Percentiles rank a stretch among this genome's conserved stretches.
phyloP scores from a whole-genome alignment of 1,140 invertebrate genomes.

The Hycleus cichorii region DNA sequence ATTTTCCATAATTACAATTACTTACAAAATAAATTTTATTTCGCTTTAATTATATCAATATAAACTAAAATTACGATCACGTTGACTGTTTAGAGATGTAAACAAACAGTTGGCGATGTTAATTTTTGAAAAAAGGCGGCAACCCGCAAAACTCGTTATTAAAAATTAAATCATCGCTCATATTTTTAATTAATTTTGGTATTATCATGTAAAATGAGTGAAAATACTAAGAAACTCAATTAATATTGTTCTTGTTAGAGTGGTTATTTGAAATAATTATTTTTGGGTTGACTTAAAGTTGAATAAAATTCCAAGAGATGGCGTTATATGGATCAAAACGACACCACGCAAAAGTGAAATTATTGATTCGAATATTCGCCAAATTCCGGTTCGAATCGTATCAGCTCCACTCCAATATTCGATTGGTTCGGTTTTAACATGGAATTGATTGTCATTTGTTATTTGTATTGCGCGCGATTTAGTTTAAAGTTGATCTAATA shows the following conservation, averaged over 20 bases:
- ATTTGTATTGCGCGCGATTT: conserved; percentile 18
- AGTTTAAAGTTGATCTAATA: conserved; percentile 8
- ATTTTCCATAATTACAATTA: conserved; percentile 9
- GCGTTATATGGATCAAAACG: neutral
- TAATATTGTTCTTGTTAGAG: no score
- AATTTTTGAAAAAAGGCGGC: no score
- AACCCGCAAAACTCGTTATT: neutral
- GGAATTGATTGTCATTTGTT: conserved; percentile 21
- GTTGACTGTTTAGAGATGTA: no score
- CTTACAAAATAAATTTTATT: no score
- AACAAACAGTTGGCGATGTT: no score
- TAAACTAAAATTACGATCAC: no score
- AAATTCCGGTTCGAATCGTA: neutral
- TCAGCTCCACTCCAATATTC: conserved; percentile 7
- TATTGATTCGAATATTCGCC: conserved; percentile 12
- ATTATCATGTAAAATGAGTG: no score
- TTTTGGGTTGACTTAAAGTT: no score
- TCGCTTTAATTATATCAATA: no score
- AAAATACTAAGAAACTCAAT: no score
- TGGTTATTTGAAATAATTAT: neutral
- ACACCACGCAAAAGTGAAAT: conserved; percentile 23
- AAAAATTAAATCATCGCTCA: no score
- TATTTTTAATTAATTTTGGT: no score
- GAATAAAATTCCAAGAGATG: neutral
- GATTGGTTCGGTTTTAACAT: conserved; percentile 16